Conservation (phyloP, 2,888 invertebrate genomes). For the Rotaria magnacalcarata region DNA sequence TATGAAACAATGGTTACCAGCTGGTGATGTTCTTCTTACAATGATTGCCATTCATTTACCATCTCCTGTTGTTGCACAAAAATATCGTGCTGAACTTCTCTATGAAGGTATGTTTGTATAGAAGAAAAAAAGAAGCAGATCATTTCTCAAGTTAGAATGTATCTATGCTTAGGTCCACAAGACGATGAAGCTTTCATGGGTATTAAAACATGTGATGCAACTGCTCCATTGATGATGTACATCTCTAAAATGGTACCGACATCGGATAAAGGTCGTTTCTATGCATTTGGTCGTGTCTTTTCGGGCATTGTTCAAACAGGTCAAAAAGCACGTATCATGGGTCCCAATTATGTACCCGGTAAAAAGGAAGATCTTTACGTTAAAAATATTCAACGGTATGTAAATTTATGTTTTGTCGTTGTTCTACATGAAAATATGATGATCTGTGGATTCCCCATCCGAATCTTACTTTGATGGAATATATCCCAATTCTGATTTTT, state of each 20-base stretch:
- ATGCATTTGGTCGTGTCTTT: constrained; percentile 99
- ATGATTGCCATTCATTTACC: constrained; percentile 99
- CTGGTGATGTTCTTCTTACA: constrained; percentile 97
- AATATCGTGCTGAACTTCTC: constrained; percentile 71
- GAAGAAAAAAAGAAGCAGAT: too few species aligned
- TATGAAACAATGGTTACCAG: constrained; percentile 98
- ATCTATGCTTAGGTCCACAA: constrained; percentile 66
- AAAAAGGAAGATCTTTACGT: constrained; percentile 98
- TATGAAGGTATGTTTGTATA: constrained; percentile 39
- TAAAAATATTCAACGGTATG: constrained; percentile 83
- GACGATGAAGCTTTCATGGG: constrained; percentile 90
- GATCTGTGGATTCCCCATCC: too few species aligned
- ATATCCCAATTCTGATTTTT: too few species aligned
- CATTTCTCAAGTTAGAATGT: too few species aligned
- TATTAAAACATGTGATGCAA: constrained; percentile 81
- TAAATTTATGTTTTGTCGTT: neutral
- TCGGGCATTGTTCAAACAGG: constrained; percentile 75
- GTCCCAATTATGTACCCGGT: constrained; percentile 92
- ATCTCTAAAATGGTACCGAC: constrained; percentile 99
- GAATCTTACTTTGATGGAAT: too few species aligned
- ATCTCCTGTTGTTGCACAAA: constrained; percentile 95
- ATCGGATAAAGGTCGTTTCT: constrained; percentile 99
- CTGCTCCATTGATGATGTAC: constrained; percentile 99
- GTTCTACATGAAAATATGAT: too few species aligned
- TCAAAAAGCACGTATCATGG: constrained; percentile 85